These are phyloP conservation scores for Gavialis gangeticus DNA, from an alignment of 2,113 vertebrate genomes.

Conservation along the genomic window DNA sequence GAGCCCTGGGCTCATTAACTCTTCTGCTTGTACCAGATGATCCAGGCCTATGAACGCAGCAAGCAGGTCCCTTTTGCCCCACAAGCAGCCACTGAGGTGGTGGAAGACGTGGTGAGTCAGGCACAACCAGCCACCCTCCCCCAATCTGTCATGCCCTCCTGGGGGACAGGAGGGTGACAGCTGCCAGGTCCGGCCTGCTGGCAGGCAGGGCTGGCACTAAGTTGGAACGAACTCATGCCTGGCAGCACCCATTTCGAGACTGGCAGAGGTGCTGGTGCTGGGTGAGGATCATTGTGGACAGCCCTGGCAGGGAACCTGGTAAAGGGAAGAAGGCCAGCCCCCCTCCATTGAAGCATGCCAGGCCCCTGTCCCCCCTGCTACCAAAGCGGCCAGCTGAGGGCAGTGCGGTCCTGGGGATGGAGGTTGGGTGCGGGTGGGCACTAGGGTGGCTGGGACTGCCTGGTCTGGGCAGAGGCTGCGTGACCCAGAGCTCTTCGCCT, in stretches of 20 bases:
- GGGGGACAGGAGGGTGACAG: neutral
- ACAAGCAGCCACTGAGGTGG: neutral
- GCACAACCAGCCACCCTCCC: too few relatives aligned
- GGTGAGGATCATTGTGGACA: too few relatives aligned
- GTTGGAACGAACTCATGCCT: too few relatives aligned
- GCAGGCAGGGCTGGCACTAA: too few relatives aligned
- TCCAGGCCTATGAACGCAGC: neutral
- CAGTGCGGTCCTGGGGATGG: too few relatives aligned
- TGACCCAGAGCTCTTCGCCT: neutral
- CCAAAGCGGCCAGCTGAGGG: too few relatives aligned
- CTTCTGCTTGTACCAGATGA: neutral
- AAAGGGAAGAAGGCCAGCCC: neutral
- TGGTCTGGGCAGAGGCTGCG: neutral
- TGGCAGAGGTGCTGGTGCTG: too few relatives aligned
- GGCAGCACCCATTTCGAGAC: too few relatives aligned
- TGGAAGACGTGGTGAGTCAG: conserved; percentile 17
- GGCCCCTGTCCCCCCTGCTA: too few relatives aligned
- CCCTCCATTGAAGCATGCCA: neutral
- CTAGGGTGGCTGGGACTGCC: neutral
- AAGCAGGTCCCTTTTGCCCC: neutral
- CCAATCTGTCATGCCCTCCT: too few relatives aligned
- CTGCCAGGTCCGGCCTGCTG: neutral
- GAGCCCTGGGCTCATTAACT: neutral
- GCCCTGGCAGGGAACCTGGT: too few relatives aligned
- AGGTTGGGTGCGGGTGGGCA: too few relatives aligned